phyloP scores from a whole-genome alignment of 2,797 vertebrate species.

The Sciurus vulgaris region DNA sequence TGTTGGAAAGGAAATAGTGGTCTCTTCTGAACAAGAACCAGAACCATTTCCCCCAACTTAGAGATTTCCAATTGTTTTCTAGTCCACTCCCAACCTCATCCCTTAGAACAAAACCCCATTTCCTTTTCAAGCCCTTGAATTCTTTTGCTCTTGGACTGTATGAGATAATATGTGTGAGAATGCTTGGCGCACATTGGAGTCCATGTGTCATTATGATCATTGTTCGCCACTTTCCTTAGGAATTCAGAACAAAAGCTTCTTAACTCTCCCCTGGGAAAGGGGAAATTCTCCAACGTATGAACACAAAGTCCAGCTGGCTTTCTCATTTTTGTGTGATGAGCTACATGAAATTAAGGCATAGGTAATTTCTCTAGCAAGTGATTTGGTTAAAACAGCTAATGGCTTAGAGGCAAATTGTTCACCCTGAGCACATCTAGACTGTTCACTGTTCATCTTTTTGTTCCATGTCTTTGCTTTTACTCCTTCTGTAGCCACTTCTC shows the following conservation, averaged over 20 bases:
- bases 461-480: not conserved
- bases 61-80: not conserved
- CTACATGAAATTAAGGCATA: not conserved
- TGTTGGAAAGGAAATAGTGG: not conserved
- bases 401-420: not conserved
- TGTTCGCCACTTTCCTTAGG: not conserved
- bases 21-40: not conserved
- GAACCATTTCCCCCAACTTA: not conserved
- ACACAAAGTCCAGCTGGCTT: not conserved
- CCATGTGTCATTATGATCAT: not conserved
- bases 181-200: not conserved
- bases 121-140: not conserved
- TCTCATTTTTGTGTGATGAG: not conserved
- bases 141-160: not conserved
- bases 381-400: slow-evolving; percentile 2
- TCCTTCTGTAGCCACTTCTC: not conserved
- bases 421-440: not conserved
- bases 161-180: not conserved
- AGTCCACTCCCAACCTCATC: not conserved
- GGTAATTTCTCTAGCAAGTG: not conserved
- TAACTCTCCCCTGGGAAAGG: not conserved
- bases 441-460: not conserved
- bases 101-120: not conserved
- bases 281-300: not conserved
- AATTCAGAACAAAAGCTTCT: slow-evolving; percentile 31